Base-by-base conservation (phyloP, 1,140 invertebrate species). In the Batillaria attramentaria region DNA sequence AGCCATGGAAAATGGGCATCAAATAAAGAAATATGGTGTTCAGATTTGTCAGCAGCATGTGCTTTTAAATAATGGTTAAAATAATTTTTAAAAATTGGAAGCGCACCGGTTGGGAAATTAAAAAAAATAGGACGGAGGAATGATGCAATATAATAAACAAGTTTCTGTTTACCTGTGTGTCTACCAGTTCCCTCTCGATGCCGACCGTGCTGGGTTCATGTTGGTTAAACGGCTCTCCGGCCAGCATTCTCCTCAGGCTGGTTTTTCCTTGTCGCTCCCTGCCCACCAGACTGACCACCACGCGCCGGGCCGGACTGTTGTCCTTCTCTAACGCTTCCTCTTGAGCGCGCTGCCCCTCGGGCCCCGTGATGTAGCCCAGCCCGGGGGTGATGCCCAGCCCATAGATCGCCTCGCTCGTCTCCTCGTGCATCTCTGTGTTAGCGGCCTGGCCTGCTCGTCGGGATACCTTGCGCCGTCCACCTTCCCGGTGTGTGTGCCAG, bases 171-270 rank as follows among this genome's bases (percentile, higher is more conserved):
- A 81, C 84, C n/a, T 74, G 41, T 0, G 82, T 85, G 41, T 85
- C 84, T 13, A 85, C 84, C 16, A 85, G 60, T 60, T 85, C 80
- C 39, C 84, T 83, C 31, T 85, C 84, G 28, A 85, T 79, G 2
- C 84, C 84, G n/a, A 85, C 83, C 5, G 84, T 85, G 72, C 84
- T 85, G 57, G 81, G 72, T 75, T 85, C 84, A 1, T 78, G 18
- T 28, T 69, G 66, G 70, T 84, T 80, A 60, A 84, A 85, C 4
- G 79, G 77, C 33, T 85, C 83, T 2, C 81, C 77, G 6, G 82
- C 68, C 6, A 85, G 54, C 16, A 85, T 46, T 37, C 78, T 57
- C 18, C 82, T 46, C 33, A 85, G 76, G 75, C 82, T 84, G 16
- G 84, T 85, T 79, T 85, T 85, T 3, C 82, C 84, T 54, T 85